Evolutionary conservation across 2,113 vertebrate species (phyloP).

Genomic region (Campylomormyrus numenius): DNA sequence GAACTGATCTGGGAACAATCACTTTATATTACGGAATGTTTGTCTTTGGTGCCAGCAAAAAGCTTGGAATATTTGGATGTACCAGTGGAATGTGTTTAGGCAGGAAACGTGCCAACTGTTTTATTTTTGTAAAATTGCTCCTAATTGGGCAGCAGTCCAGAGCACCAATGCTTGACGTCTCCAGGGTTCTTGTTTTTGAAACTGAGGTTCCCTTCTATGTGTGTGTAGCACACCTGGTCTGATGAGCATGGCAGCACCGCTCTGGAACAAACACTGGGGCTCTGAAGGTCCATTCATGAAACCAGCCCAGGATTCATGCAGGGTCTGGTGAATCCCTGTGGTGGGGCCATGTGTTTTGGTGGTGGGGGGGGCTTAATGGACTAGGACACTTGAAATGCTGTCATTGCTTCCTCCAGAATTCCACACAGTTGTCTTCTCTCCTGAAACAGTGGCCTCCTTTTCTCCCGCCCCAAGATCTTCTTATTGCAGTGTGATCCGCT

Average conservation of each 20-base stretch:
- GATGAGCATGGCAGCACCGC: neutral
- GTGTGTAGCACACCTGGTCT: neutral
- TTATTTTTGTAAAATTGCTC: neutral
- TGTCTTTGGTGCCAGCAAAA: neutral
- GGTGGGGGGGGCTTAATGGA: neutral
- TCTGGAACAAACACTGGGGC: neutral
- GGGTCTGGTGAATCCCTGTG: neutral
- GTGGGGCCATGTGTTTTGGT: neutral
- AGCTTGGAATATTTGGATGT: neutral
- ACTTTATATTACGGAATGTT: neutral
- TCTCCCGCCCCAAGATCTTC: neutral
- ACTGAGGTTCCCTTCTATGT: neutral
- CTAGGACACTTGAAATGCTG: neutral
- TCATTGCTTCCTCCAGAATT: neutral
- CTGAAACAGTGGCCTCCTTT: neutral
- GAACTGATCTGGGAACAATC: neutral
- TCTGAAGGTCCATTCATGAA: neutral
- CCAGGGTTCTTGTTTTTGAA: neutral
- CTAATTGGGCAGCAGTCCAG: neutral
- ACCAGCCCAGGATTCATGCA: neutral
- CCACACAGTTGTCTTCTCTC: neutral
- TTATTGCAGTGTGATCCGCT: neutral
- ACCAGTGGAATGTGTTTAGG: neutral
- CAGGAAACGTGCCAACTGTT: neutral
- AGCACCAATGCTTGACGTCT: neutral